phyloP scores from a whole-genome alignment of 1,140 invertebrate genomes.

The Ceratina japonica region DNA sequence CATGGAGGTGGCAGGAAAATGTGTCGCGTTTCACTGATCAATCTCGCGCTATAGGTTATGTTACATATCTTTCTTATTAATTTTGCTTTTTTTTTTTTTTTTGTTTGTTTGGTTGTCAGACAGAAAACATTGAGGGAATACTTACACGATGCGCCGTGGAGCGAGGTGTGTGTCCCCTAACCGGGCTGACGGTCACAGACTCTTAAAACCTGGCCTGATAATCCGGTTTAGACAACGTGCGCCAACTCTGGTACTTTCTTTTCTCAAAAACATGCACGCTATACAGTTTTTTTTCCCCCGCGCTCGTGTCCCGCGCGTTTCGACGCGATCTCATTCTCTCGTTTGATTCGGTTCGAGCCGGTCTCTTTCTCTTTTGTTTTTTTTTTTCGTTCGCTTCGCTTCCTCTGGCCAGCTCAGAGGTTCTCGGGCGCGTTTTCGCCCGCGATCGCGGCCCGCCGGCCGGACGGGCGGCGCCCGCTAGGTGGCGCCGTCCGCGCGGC shows the following conservation, averaged over 20 bases:
- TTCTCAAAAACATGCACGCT: conserved; percentile 58
- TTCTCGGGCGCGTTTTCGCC: no score
- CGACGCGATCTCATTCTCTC: not conserved
- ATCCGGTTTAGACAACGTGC: conserved; percentile 32
- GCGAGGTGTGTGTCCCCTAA: conserved; percentile 38
- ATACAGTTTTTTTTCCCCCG: conserved; percentile 29
- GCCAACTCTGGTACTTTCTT: conserved; percentile 16
- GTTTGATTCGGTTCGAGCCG: not conserved
- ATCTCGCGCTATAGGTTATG: not conserved
- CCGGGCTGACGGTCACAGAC: conserved; percentile 31
- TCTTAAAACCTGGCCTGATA: conserved; percentile 42
- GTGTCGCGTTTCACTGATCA: not conserved
- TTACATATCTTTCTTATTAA: not conserved
- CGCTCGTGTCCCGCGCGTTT: not conserved
- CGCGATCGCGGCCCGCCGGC: no score
- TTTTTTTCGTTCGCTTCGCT: conserved; percentile 3
- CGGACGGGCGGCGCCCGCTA: no score
- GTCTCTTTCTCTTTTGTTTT: not conserved
- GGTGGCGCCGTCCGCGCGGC: no score
- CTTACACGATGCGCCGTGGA: conserved; percentile 55
- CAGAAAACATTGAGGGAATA: conserved; percentile 56
- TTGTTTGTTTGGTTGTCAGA: conserved; percentile 16
- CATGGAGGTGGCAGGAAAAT: conserved; percentile 30
- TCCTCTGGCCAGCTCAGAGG: conserved; percentile 12
- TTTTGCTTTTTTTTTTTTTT: not conserved